Conservation (phyloP, 1,140 invertebrate species). For the Drosophila neocordata region DNA sequence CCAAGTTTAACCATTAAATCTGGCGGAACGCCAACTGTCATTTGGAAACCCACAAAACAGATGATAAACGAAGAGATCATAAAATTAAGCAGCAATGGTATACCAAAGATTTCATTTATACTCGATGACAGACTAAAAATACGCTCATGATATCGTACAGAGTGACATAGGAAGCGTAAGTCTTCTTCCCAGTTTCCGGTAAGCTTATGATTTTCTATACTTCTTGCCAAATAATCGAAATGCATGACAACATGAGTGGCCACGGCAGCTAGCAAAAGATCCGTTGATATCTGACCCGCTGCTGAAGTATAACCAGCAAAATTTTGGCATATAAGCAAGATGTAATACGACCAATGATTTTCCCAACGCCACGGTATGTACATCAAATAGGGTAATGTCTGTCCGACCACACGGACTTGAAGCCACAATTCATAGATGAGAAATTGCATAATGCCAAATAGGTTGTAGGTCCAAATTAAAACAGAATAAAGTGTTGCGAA, state of each 20-base stretch:
- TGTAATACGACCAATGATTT: constrained; percentile 55
- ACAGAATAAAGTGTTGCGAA: constrained; percentile 64
- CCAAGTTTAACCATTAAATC: constrained; percentile 56
- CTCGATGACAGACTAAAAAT: constrained; percentile 33
- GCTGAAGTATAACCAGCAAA: constrained; percentile 68
- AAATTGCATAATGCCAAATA: constrained; percentile 61
- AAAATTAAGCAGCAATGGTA: constrained; percentile 64
- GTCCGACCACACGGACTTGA: constrained; percentile 32
- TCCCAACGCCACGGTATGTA: constrained; percentile 61
- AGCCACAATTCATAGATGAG: constrained; percentile 61
- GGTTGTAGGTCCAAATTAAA: constrained; percentile 74
- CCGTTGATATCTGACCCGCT: constrained; percentile 68
- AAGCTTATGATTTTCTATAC: constrained; percentile 28
- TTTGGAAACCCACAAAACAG: constrained; percentile 74
- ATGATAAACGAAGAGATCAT: constrained; percentile 72
- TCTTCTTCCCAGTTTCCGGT: constrained; percentile 41
- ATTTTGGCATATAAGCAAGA: constrained; percentile 44
- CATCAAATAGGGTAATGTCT: constrained; percentile 56
- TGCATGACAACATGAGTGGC: constrained; percentile 72
- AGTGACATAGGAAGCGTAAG: constrained; percentile 16
- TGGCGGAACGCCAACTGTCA: constrained; percentile 60
- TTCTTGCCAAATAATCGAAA: constrained; percentile 52
- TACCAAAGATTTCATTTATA: constrained; percentile 61
- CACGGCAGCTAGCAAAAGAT: constrained; percentile 63
- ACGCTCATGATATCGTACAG: constrained; percentile 53